phyloP scores from a whole-genome alignment of 2,113 vertebrate species.

The Montifringilla adamsi region DNA sequence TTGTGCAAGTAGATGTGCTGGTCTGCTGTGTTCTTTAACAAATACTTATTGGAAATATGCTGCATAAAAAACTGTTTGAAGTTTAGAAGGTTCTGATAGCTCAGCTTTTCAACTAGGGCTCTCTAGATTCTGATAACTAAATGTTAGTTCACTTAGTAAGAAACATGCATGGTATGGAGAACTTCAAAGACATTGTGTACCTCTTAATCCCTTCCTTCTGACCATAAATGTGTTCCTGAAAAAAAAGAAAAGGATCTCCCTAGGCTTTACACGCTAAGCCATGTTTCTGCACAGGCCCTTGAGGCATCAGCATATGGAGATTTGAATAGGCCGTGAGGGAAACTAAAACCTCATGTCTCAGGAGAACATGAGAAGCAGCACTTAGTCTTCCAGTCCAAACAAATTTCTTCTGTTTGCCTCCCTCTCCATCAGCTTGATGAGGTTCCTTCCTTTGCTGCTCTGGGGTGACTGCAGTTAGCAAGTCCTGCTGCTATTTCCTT shows the following conservation, averaged over 20 bases:
- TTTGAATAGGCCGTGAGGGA: neutral
- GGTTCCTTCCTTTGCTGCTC: neutral
- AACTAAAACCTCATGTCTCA: neutral
- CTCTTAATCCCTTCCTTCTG: neutral
- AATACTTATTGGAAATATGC: neutral
- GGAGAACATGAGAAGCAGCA: neutral
- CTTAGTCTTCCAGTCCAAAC: neutral
- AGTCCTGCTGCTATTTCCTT: neutral
- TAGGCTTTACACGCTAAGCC: neutral
- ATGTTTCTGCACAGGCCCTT: neutral
- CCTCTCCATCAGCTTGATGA: neutral
- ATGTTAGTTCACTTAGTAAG: neutral
- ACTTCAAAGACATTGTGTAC: neutral
- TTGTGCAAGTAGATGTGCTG: neutral
- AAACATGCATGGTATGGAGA: neutral
- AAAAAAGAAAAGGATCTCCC: neutral
- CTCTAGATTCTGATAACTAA: neutral
- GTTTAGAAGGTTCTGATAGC: neutral
- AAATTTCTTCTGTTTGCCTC: neutral
- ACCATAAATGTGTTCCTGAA: neutral
- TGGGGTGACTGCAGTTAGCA: neutral
- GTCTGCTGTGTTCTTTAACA: neutral
- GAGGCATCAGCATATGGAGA: neutral
- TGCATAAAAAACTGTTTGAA: neutral
- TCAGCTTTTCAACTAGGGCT: neutral